Base-by-base conservation (phyloP, 1,140 invertebrate genomes). In the Hypothenemus hampei region DNA sequence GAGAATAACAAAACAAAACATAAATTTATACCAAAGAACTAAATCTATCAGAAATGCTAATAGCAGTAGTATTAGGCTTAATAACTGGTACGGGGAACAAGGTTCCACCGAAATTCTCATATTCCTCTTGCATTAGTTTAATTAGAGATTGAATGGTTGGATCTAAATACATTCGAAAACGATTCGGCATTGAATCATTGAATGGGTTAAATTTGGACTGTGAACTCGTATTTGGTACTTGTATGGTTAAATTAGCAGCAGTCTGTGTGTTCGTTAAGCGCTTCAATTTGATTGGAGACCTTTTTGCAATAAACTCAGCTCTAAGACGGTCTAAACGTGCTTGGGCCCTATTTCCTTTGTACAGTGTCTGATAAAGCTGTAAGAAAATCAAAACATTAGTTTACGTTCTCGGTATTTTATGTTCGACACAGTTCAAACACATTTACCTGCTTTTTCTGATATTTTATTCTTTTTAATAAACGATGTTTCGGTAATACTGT, bases 151-250 rank as follows among this genome's bases (percentile, higher is more conserved):
- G 58, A 19, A 46, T 41, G 41, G 41, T 26, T 3, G 41, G 41
- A 26, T 60, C 24, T 20, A 60, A 44, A 1, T 47, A 20, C 58
- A 60, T 57, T 41, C 57, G 56, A 43, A 60, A 60, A 15, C 22
- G 16, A 15, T 21, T 8, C 22, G 41, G 13, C 16, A 5, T 10
- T 19, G 20, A 7, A 41, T 22, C 13, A 19, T 5, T 16, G 21
- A 4, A 4, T n/a, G 13, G 15, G 10, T 21, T 35, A 22, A 21
- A 26, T 5, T 15, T 18, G 8, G 11, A 11, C 5, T 16, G 22
- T 37, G 26, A 54, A 15, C 37, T 45, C 10, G 24, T 7, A 37
- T 59, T 59, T 22, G 35, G 3, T 13, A 59, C 51, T 50, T 59
- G 19, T 13, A 59, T 45, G 5, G 58, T 59, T 10, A 59, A 23